A percentile compares a stretch with the other conserved stretches of the same genome.
Evolutionary conservation across 2,113 vertebrate species (phyloP).

Genomic region (Urocolius indicus): DNA sequence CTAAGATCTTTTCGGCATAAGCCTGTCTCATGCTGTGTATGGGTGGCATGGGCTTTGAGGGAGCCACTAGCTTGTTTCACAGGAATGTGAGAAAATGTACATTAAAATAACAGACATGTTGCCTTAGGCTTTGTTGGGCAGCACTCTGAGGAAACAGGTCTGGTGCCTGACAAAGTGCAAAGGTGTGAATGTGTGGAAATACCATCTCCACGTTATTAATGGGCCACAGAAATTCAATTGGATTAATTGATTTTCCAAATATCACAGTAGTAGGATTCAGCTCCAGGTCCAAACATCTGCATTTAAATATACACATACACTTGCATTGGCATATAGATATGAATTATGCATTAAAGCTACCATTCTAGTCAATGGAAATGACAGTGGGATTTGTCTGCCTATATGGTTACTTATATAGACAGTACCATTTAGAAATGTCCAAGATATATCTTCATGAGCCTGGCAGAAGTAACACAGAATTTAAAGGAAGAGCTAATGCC

Average conservation of each 20-base stretch:
- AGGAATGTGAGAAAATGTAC: background rate
- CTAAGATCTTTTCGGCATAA: background rate
- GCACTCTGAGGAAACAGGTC: background rate
- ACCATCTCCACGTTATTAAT: background rate
- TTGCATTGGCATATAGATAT: background rate
- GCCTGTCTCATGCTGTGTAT: background rate
- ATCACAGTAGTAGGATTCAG: background rate
- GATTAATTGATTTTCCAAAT: background rate
- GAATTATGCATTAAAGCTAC: background rate
- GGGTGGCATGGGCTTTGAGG: background rate
- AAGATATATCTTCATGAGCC: background rate
- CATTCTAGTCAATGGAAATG: background rate
- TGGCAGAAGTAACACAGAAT: background rate
- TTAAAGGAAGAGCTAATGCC: background rate
- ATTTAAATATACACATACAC: background rate
- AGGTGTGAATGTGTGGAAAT: background rate
- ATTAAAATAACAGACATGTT: background rate
- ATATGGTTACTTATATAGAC: background rate
- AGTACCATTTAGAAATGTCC: background rate
- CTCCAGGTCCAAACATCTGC: background rate
- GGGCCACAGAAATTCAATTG: background rate
- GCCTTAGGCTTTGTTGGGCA: background rate
- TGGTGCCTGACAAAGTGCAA: background rate
- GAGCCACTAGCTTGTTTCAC: background rate
- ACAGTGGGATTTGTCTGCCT: background rate